phyloP scores from a whole-genome alignment of 2,797 vertebrate species.

The Cynodonichthys magdalenae region DNA sequence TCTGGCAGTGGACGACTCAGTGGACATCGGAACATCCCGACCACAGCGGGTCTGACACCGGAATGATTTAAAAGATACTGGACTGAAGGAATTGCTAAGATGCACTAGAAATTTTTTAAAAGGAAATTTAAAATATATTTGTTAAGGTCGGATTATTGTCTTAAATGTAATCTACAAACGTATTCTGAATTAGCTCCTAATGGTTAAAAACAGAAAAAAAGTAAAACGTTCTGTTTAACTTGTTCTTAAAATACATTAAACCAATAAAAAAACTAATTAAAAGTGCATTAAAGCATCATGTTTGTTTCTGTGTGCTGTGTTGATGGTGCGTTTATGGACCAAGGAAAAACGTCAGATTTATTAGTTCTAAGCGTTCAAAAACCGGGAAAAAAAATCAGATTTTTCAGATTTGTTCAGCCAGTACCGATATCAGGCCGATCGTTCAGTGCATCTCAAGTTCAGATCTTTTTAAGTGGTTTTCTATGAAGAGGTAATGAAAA shows the following conservation, averaged over 20 bases:
- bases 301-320: background rate
- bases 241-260: slow-evolving; percentile 10
- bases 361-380: no score
- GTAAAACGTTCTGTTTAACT: slow-evolving; percentile 21
- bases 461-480: no score
- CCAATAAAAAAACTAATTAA: slow-evolving; percentile 8
- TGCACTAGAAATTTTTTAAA: slow-evolving; percentile 5
- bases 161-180: background rate
- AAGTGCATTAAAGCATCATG: slow-evolving; percentile 25
- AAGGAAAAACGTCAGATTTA: no score
- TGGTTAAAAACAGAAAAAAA: slow-evolving; percentile 2
- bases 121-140: no score
- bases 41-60: slow-evolving; percentile 31
- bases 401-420: no score
- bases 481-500: no score
- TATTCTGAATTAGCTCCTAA: background rate
- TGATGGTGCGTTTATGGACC: no score
- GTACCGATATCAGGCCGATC: no score
- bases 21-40: slow-evolving; percentile 31
- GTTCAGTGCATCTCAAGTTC: no score
- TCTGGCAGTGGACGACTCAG: slow-evolving; percentile 59
- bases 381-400: no score
- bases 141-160: background rate
- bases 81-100: background rate
- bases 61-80: slow-evolving; percentile 46